Base-by-base conservation (phyloP, 2,888 invertebrate species). In the Drosophila paranaensis region DNA sequence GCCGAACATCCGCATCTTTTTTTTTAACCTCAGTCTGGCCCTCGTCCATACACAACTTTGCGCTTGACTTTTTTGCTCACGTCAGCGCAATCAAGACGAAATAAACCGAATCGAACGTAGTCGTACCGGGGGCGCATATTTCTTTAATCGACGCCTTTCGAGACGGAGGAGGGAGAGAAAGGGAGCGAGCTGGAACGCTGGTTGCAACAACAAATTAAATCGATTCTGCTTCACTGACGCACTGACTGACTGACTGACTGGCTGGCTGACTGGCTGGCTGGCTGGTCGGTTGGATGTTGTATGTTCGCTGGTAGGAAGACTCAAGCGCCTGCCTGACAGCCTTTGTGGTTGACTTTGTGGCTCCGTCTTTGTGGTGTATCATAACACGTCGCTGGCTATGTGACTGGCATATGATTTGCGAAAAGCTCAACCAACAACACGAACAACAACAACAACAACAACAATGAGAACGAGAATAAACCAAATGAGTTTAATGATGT, bases 131-230 rank as follows among this genome's bases (percentile, higher is more conserved):
- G 77, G 74, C 89, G 79, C 87, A 88, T 87, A 83, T 86, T 86
- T 84, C 85, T 79, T 88, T 88, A 88, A 88, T 88, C 88, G 89
- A 85, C 89, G 88, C 74, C 66, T 30, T 33, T 39, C 30, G 30
- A 33, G 30, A 33, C 30, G 30, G 48, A 60, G 50, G 42, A 35
- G n/a, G 27, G 61, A 10, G 37, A 53, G 13, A 5, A 10, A 53
- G 25, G 4, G 14, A 53, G 37, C 1, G n/a, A 39, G 39, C 13
- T 11, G 57, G 66, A 10, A 14, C 56, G 6, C 68, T 80, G 82
- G 71, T 61, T 77, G 77, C 68, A 67, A 76, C 87, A 78, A 83
- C 89, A 90, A 89, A 90, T 89, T 89, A 89, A 90, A 90, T 90
- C 90, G 89, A 90, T 90, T 90, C 88, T 63, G 74, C 60, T 71